phyloP scores from a whole-genome alignment of 2,888 invertebrate species.

The Watsonalla binaria region DNA sequence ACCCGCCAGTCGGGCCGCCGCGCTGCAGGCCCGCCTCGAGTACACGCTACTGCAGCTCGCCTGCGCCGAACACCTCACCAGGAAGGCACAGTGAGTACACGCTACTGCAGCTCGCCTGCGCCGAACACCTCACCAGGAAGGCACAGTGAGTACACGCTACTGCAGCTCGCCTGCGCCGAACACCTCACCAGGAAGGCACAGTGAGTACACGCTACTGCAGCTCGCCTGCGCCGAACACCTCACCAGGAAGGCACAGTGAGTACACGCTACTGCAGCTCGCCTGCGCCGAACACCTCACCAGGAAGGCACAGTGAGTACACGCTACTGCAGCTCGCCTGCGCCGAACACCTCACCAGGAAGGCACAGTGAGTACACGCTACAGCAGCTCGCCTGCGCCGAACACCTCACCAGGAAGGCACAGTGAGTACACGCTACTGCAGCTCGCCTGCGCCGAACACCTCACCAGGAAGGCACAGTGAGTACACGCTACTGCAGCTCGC shows the following conservation, averaged over 20 bases:
- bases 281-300: conserved; percentile 54
- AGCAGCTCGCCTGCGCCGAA: conserved; percentile 48
- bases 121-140: conserved; percentile 57
- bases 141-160: conserved; percentile 74
- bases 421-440: conserved; percentile 72
- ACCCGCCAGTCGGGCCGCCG: conserved; percentile 79
- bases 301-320: conserved; percentile 75
- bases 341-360: conserved; percentile 57
- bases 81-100: conserved; percentile 60
- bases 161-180: conserved; percentile 48
- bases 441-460: conserved; percentile 56
- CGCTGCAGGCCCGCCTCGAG: conserved; percentile 88
- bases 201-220: conserved; percentile 72
- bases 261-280: conserved; percentile 54
- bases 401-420: conserved; percentile 65
- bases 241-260: conserved; percentile 75
- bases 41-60: conserved; percentile 54
- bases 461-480: conserved; percentile 75
- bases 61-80: conserved; percentile 54
- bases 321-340: conserved; percentile 51
- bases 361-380: conserved; percentile 74
- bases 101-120: conserved; percentile 51
- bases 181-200: conserved; percentile 65
- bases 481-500: conserved; percentile 54
- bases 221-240: conserved; percentile 56